Evolutionary conservation across 2,888 invertebrate genomes (phyloP).

Genomic region (Baronia brevicornis): DNA sequence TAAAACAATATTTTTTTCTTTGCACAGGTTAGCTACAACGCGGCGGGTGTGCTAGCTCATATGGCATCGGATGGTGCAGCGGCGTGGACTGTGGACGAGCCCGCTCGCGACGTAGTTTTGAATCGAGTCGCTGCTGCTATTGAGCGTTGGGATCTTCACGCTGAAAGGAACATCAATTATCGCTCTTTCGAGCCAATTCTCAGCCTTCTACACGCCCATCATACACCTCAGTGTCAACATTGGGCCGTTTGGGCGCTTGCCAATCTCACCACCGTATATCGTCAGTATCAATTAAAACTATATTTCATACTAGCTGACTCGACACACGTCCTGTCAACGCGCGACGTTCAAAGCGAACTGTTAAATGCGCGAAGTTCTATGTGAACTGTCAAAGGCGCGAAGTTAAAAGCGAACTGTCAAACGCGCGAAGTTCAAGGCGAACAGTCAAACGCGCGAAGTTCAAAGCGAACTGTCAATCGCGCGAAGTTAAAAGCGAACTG

Average conservation of each 20-base stretch:
- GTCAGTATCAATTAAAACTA: constrained; percentile 82
- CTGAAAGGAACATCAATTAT: constrained; percentile 96
- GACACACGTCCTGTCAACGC: too few species aligned
- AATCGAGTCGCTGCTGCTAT: constrained; percentile 87
- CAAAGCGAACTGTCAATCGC: too few species aligned
- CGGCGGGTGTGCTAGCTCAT: constrained; percentile 96
- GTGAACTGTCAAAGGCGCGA: too few species aligned
- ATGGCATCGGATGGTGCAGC: constrained; percentile 93
- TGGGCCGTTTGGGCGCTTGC: constrained; percentile 99
- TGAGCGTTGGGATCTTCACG: constrained; percentile 89
- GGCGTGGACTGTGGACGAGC: constrained; percentile 86
- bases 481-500: too few species aligned
- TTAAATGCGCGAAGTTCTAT: too few species aligned
- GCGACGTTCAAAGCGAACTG: too few species aligned
- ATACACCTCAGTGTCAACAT: constrained; percentile 94
- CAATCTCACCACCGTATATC: constrained; percentile 94
- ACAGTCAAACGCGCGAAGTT: too few species aligned
- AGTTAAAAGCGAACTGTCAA: too few species aligned
- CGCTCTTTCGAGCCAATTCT: constrained; percentile 94
- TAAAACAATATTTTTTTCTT: too few species aligned
- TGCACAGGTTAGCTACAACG: constrained; percentile 90
- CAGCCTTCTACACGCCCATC: constrained; percentile 85
- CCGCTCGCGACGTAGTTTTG: constrained; percentile 83
- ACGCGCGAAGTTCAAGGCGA: too few species aligned
- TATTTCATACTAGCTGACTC: too few species aligned